Base-by-base conservation (phyloP, 1,140 invertebrate species). In the Coenobita brevimanus region DNA sequence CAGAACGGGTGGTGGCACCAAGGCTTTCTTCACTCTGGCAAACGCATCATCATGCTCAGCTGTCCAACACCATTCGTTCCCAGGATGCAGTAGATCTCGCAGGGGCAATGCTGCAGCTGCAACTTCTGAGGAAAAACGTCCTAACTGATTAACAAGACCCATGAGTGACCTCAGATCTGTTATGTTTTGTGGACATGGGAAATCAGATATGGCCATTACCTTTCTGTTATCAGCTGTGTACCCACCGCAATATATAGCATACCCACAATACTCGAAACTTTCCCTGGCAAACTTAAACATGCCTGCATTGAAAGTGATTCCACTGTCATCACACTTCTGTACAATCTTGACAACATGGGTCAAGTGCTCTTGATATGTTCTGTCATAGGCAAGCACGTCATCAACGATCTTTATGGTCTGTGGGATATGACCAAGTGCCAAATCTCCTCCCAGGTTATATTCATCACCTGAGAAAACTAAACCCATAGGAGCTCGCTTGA, bases 381-480 rank as follows among this genome's bases (percentile, higher is more conserved):
- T 50, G 71, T 89, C 82, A 60, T 82, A 84, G 15, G 78, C 69
- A 4, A 91, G 36, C 17, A 91, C 62, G 67, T 91, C 90, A 54
- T 90, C 90, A 27, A 91, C 90, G 8, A 91, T 90, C 50, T 89
- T 91, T 54, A 81, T 38, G 3, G 82, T 79, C 50, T 91, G 36
- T 0, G 80, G 64, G 24, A 91, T 36, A 43, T 88, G 62, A 2
- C 81, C 60, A 90, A 50, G 62, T 30, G 81, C 90, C 13, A 78
- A 46, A 75, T 90, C 89, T 17, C 89, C 89, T 91, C 91, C 27
- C 82, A 91, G 13, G 87, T 90, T 88, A 76, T 13, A 50, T 41
- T 90, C 92, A 46, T 92, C 91, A 24, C 91, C 91, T 13, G 90
- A 79, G 0, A 60, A 76, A 57, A 75, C 60, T 13, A 90, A 64